Percentiles rank a stretch among this genome's conserved stretches.
These are phyloP conservation scores for Drosophila nannoptera DNA, from an alignment of 1,140 invertebrate species.

Conservation along the genomic window DNA sequence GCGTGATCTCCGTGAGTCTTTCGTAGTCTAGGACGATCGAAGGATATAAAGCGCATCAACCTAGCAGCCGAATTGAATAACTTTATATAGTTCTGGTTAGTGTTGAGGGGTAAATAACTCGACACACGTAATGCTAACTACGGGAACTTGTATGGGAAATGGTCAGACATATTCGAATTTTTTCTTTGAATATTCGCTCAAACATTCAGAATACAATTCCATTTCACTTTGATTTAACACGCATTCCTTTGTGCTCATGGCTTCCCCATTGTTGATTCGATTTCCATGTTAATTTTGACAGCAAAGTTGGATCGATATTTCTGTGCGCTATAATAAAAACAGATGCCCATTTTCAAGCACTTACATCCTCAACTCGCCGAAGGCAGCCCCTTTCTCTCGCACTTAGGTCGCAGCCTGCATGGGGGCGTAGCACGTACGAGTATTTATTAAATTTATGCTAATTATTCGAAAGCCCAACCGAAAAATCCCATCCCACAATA, in stretches of 20 bases:
- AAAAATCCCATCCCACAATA: constrained; percentile 3
- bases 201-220: constrained; percentile 63
- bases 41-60: too few relatives aligned
- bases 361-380: constrained; percentile 23
- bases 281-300: constrained; percentile 72
- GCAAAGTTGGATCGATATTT: constrained; percentile 55
- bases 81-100: too few relatives aligned
- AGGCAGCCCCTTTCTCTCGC: too few relatives aligned
- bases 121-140: too few relatives aligned
- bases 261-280: constrained; percentile 64
- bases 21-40: too few relatives aligned
- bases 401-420: constrained; percentile 37
- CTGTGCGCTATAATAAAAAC: constrained; percentile 6
- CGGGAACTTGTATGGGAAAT: too few relatives aligned
- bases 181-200: constrained; percentile 34
- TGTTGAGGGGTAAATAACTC: too few relatives aligned
- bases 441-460: constrained; percentile 70
- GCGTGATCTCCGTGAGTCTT: too few relatives aligned
- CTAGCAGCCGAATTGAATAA: too few relatives aligned
- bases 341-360: constrained; percentile 25
- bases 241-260: constrained; percentile 7
- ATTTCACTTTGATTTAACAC: constrained; percentile 1
- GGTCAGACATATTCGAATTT: not conserved
- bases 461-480: constrained; percentile 57
- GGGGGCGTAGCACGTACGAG: constrained; percentile 20